Evolutionary conservation across 2,888 invertebrate species (phyloP).

Genomic region (Eledona agricola): DNA sequence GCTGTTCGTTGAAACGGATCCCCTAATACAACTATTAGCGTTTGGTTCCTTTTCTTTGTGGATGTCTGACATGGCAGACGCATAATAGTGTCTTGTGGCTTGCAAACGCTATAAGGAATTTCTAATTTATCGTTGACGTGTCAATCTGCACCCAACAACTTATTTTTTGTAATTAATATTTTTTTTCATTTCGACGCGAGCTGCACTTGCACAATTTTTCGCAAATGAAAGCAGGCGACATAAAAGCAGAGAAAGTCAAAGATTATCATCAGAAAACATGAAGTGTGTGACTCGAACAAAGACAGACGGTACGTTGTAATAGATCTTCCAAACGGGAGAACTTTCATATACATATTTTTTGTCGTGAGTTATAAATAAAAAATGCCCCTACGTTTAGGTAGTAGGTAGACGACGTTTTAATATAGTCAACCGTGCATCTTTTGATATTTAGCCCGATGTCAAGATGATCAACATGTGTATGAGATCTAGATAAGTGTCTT

Average conservation of each 20-base stretch:
- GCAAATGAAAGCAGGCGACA: constrained; percentile 13
- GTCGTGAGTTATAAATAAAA: constrained; percentile 14
- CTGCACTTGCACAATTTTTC: constrained; percentile 6
- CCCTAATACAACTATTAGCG: constrained; percentile 50
- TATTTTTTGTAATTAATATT: too few species aligned
- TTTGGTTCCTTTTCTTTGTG: constrained; percentile 47
- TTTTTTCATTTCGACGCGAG: too few species aligned
- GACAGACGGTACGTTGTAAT: constrained; percentile 1
- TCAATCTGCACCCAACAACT: too few species aligned
- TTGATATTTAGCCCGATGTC: constrained; percentile 42
- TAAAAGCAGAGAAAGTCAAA: constrained; percentile 19
- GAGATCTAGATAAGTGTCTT: constrained; percentile 36
- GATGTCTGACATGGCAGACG: constrained; percentile 36
- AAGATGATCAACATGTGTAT: constrained; percentile 40
- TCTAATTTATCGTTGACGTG: constrained; percentile 30
- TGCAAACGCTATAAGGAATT: constrained; percentile 27
- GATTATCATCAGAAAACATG: constrained; percentile 22
- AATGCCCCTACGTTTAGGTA: constrained; percentile 6
- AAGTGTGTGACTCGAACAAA: constrained; percentile 7
- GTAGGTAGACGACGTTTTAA: constrained; percentile 19
- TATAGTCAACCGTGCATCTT: constrained; percentile 32
- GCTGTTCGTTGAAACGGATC: constrained; percentile 46
- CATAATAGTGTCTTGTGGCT: constrained; percentile 33
- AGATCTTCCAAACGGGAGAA: constrained; percentile 2
- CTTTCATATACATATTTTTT: constrained; percentile 16